A percentile compares a stretch with the other conserved stretches of the same genome.
phyloP scores from a whole-genome alignment of 2,113 vertebrate genomes.

The Octodon degus region DNA sequence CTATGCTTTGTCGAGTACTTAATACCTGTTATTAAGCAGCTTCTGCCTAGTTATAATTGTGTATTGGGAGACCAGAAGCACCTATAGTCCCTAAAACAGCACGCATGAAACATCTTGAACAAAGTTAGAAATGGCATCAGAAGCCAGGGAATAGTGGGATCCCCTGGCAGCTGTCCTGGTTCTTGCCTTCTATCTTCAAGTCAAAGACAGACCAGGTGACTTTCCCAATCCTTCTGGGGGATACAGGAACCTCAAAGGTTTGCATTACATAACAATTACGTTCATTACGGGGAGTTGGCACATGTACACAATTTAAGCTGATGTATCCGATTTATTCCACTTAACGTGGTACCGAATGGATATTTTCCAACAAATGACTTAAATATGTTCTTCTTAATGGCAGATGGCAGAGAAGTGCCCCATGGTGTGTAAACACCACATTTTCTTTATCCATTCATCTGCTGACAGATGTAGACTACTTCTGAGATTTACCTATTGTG shows the following conservation, averaged over 20 bases:
- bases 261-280: not conserved
- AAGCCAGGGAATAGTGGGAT: not conserved
- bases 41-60: slow-evolving; percentile 23
- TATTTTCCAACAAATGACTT: not conserved
- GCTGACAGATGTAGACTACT: not conserved
- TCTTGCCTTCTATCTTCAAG: slow-evolving; percentile 41
- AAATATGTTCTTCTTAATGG: not conserved
- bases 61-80: not conserved
- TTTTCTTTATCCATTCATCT: not conserved
- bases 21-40: slow-evolving; percentile 56
- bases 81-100: not conserved
- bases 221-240: not conserved
- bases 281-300: not conserved
- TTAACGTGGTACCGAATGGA: not conserved
- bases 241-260: not conserved
- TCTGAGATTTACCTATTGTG: not conserved
- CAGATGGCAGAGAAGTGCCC: not conserved
- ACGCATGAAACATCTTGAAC: not conserved
- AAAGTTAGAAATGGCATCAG: not conserved
- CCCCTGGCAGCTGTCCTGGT: not conserved
- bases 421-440: not conserved
- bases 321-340: not conserved
- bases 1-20: slow-evolving; percentile 11
- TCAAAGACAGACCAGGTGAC: not conserved
- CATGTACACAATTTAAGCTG: not conserved